Conservation (phyloP, 2,888 invertebrate genomes). For the Tipula helvola region DNA sequence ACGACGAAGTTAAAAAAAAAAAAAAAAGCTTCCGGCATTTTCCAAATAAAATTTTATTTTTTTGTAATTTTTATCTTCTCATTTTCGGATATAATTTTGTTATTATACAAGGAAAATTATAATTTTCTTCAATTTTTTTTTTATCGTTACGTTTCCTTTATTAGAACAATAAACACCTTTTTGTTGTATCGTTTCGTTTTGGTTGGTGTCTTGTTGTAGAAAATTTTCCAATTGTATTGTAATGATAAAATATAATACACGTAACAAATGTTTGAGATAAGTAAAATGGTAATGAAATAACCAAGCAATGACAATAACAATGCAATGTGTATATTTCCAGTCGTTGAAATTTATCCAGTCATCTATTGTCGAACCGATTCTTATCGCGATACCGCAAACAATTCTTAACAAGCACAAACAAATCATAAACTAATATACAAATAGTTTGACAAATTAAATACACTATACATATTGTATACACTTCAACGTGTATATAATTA, state of each 20-base stretch:
- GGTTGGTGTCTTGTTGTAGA: neutral
- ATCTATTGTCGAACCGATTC: neutral
- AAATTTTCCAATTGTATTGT: neutral
- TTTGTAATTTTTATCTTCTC: conserved; percentile 4
- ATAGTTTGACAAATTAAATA: neutral
- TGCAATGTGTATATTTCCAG: too few relatives aligned
- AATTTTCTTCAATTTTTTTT: neutral
- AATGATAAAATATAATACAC: too few relatives aligned
- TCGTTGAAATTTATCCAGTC: too few relatives aligned
- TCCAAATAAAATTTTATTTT: neutral
- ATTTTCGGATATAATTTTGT: neutral
- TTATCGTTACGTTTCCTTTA: neutral
- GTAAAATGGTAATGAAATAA: too few relatives aligned
- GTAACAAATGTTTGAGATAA: too few relatives aligned
- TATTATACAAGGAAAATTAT: neutral
- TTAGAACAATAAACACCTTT: neutral
- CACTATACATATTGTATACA: neutral
- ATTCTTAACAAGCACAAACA: neutral
- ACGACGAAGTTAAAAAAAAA: neutral
- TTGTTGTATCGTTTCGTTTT: neutral
- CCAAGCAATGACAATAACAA: too few relatives aligned
- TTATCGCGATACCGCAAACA: neutral
- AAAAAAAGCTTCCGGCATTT: neutral
- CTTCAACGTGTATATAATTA: neutral
- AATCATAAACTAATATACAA: neutral